Base-by-base conservation (phyloP, 2,113 vertebrate species). In the Pseudorectes ferrugineus region DNA sequence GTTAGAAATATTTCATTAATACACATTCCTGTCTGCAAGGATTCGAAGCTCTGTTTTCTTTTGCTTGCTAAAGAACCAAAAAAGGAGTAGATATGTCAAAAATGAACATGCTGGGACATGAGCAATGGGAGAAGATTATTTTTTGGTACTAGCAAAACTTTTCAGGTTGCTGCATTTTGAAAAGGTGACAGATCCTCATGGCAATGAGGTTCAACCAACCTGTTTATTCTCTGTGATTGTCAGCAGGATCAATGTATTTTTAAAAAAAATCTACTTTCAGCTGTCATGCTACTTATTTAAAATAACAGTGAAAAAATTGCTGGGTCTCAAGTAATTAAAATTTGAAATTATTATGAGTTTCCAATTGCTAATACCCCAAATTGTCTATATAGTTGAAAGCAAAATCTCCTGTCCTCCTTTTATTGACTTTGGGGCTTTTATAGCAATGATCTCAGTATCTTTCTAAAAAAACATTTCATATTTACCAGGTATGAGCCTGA, bases 1-100 rank as follows among this genome's bases (percentile, higher is more conserved):
- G 40, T 84, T 54, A 92, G 48, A 96, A 94, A 82, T 74, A 74
- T 42, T 82, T 88, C 9, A 88, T 83, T 91, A 96, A 48, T 63
- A 35, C 28, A 87, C 58, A 38, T 46, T 87, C 45, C 72, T 3
- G 1, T 59, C 72, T 57, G 67, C 36, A 49, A 76, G 45, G 29
- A 38, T 67, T 67, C 28, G 35, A 80, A 77, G 36, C 25, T 92
- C 67, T 55, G 38, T 42, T 71, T 89, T 67, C 24, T 81, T 89
- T 75, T 68, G n/a, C 65, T 79, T 76, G 42, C 31, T 46, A 82
- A 78, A 93, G 40, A 80, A 71, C 12, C 24, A 38, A 43, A 77
- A 83, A 71, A 71, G 26, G 23, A 87, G 20, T 24, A 62, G 35
- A 48, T 12, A 46, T 29, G 25, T 33, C 62, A 85, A 93, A 92